phyloP scores from a whole-genome alignment of 2,888 invertebrate genomes.

The Xylota segnis region DNA sequence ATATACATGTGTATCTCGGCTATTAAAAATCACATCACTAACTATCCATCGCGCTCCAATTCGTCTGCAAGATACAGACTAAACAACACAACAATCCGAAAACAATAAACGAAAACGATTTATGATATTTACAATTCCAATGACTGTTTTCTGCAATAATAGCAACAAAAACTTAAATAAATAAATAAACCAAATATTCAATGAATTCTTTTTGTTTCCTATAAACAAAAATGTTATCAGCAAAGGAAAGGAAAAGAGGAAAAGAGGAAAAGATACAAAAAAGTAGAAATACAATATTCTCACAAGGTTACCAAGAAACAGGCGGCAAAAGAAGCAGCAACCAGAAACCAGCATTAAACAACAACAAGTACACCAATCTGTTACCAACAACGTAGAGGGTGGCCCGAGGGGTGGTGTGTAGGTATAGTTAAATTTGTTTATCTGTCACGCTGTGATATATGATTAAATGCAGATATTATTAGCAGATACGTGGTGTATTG shows the following conservation, averaged over 20 bases:
- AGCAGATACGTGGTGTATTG: constrained; percentile 32
- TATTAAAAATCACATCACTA: background rate
- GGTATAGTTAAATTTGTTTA: constrained; percentile 26
- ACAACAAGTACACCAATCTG: background rate
- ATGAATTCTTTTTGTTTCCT: constrained; percentile 4
- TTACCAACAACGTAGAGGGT: background rate
- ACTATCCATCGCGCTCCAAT: background rate
- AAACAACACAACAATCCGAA: background rate
- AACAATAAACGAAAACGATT: constrained; percentile 25
- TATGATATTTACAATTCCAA: constrained; percentile 52
- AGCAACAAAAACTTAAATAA: constrained; percentile 28
- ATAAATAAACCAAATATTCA: constrained; percentile 25
- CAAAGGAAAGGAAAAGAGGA: background rate
- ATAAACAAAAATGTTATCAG: constrained; percentile 11
- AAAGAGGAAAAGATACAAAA: background rate
- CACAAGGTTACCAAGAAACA: constrained; percentile 16
- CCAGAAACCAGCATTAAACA: background rate
- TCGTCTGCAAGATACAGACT: constrained; percentile 6
- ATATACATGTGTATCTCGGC: background rate
- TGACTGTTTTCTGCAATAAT: constrained; percentile 37
- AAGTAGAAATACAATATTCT: constrained; percentile 8
- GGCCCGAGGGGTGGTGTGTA: background rate
- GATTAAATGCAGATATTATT: constrained; percentile 49
- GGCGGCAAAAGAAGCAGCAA: background rate
- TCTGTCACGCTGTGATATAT: constrained; percentile 52